Conservation (phyloP, 2,888 invertebrate species). For the Nemotelus pantherinus region DNA sequence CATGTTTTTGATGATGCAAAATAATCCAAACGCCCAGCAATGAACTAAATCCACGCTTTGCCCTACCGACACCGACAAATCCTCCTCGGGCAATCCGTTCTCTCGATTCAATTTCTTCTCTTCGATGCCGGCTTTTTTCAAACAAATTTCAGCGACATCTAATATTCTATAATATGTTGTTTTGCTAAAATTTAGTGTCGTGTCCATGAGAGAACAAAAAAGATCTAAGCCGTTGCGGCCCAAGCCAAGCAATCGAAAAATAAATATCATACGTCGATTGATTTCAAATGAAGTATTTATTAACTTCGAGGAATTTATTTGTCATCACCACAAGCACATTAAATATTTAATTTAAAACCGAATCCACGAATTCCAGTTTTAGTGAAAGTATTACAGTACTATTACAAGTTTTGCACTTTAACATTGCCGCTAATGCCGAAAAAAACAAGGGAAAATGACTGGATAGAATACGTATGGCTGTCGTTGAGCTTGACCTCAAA, state of each 20-base stretch:
- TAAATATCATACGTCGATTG: conserved; percentile 14
- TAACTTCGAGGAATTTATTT: not conserved
- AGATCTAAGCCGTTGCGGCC: conserved; percentile 1
- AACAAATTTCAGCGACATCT: not conserved
- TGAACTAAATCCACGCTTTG: conserved; percentile 45
- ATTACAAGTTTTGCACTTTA: not conserved
- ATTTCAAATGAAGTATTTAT: not conserved
- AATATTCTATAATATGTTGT: not conserved
- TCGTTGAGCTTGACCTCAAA: not conserved
- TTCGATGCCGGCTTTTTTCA: conserved; percentile 18
- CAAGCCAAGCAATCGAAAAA: conserved; percentile 9
- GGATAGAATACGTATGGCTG: not conserved
- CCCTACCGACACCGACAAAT: conserved; percentile 29
- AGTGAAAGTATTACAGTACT: not conserved
- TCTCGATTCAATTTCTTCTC: conserved; percentile 14
- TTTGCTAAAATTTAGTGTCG: not conserved
- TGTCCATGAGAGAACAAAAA: conserved; percentile 15
- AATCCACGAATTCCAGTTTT: not conserved
- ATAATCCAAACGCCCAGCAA: conserved; percentile 48
- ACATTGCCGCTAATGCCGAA: not conserved
- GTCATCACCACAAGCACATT: conserved; percentile 1
- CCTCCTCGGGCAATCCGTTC: not conserved
- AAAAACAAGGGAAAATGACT: not conserved
- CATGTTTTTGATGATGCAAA: conserved; percentile 39
- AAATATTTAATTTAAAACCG: conserved; percentile 1